Conservation (phyloP, 1,140 invertebrate genomes). For the Cataglyphis hispanica region DNA sequence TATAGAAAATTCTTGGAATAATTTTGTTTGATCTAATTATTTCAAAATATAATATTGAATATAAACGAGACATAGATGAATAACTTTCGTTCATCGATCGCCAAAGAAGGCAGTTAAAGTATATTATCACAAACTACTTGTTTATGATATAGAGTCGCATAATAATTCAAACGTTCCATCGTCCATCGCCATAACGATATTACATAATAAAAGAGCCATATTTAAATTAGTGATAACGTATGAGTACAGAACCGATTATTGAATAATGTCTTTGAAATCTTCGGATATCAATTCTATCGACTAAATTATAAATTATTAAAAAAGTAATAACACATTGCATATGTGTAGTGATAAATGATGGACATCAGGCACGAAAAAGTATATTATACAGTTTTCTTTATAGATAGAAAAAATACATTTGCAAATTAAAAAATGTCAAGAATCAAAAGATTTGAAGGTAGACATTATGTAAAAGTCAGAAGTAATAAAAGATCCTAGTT, state of each 20-base stretch:
- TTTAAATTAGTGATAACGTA: constrained; percentile 3
- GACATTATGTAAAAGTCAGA: not conserved
- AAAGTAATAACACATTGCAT: not conserved
- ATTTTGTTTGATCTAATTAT: constrained; percentile 20
- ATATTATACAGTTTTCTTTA: not conserved
- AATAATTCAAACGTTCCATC: constrained; percentile 38
- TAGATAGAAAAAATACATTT: not conserved
- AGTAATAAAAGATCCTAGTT: constrained; percentile 13
- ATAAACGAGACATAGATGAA: constrained; percentile 38
- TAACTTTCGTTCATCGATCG: constrained; percentile 55
- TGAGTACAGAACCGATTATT: not conserved
- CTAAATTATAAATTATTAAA: constrained; percentile 10
- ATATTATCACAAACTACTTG: constrained; percentile 40
- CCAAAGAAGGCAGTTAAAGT: constrained; percentile 12
- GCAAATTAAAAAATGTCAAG: not conserved
- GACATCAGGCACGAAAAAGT: not conserved
- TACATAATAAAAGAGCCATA: not conserved
- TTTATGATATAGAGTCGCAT: constrained; percentile 31
- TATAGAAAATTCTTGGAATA: not conserved
- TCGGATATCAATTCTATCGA: not conserved
- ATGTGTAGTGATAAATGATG: not conserved
- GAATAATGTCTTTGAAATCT: not conserved
- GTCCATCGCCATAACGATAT: constrained; percentile 32
- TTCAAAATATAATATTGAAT: not conserved
- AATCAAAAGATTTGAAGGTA: not conserved